Conservation (phyloP, 1,140 invertebrate species). For the Lycorma delicatula region DNA sequence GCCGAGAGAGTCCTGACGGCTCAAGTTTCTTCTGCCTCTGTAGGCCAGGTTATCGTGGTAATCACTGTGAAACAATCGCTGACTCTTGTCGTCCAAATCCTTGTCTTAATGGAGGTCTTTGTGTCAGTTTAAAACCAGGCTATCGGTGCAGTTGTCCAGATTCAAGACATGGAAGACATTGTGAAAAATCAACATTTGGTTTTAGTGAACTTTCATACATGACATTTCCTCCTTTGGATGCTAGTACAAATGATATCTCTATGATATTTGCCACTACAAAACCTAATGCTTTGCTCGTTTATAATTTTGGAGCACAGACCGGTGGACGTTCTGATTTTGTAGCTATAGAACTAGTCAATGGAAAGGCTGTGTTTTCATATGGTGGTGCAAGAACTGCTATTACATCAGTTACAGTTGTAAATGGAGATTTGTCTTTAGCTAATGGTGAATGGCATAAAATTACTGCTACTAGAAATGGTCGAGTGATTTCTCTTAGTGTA, state of each 20-base stretch:
- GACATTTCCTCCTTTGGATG: constrained; percentile 73
- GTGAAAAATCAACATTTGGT: constrained; percentile 81
- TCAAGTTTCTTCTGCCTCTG: constrained; percentile 85
- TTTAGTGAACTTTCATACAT: constrained; percentile 85
- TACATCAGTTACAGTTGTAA: constrained; percentile 59
- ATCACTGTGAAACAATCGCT: constrained; percentile 73
- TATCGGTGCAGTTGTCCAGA: constrained; percentile 82
- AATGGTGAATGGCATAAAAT: constrained; percentile 88
- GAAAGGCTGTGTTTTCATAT: constrained; percentile 78
- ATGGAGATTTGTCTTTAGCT: constrained; percentile 50
- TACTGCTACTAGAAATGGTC: constrained; percentile 78
- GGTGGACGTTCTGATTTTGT: constrained; percentile 87
- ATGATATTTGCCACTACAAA: constrained; percentile 87
- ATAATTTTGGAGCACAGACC: constrained; percentile 79
- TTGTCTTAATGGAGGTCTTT: constrained; percentile 75
- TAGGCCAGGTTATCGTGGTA: constrained; percentile 77
- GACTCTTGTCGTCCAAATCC: constrained; percentile 87
- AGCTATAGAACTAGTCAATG: constrained; percentile 76
- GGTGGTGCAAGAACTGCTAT: constrained; percentile 80
- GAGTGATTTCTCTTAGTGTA: constrained; percentile 75
- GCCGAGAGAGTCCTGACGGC: constrained; percentile 73
- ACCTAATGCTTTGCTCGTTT: constrained; percentile 72
- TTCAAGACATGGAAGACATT: constrained; percentile 80
- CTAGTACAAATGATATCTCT: constrained; percentile 82
- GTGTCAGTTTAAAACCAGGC: constrained; percentile 69